These are phyloP conservation scores for Tricholauxania praeusta DNA, from an alignment of 2,888 invertebrate species.

Conservation along the genomic window DNA sequence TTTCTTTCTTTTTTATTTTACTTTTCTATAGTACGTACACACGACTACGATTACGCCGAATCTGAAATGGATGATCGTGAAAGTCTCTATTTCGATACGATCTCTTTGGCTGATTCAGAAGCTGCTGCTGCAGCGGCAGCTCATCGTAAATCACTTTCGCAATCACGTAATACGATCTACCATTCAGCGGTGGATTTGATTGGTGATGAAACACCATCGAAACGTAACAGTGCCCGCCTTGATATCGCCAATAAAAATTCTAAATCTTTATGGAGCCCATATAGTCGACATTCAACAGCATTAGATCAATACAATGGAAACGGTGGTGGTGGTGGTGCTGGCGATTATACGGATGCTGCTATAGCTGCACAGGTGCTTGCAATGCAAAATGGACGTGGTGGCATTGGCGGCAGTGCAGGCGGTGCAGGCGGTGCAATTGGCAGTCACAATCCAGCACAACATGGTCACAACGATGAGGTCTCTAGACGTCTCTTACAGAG, in stretches of 20 bases:
- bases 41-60: constrained; percentile 67
- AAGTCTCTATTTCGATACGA: constrained; percentile 67
- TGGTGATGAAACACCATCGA: constrained; percentile 58
- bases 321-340: constrained; percentile 46
- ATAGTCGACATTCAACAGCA: constrained; percentile 63
- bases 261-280: constrained; percentile 50
- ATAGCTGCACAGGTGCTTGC: constrained; percentile 58
- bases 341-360: constrained; percentile 56
- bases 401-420: constrained; percentile 42
- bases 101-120: constrained; percentile 66
- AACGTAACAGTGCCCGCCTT: constrained; percentile 54
- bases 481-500: constrained; percentile 69
- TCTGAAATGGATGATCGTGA: constrained; percentile 68
- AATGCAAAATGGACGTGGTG: constrained; percentile 56
- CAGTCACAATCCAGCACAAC: constrained; percentile 45
- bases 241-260: constrained; percentile 49
- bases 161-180: constrained; percentile 73
- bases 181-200: constrained; percentile 72
- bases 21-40: constrained; percentile 62
- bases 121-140: constrained; percentile 64
- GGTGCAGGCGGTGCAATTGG: constrained; percentile 20
- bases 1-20: constrained; percentile 6
- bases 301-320: constrained; percentile 59
- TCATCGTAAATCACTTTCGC: constrained; percentile 68
- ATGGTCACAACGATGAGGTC: constrained; percentile 68